Evolutionary conservation across 2,113 vertebrate genomes (phyloP), one percentile per base, ranked within the genome.

Genomic region (Cygnus buccinator): DNA sequence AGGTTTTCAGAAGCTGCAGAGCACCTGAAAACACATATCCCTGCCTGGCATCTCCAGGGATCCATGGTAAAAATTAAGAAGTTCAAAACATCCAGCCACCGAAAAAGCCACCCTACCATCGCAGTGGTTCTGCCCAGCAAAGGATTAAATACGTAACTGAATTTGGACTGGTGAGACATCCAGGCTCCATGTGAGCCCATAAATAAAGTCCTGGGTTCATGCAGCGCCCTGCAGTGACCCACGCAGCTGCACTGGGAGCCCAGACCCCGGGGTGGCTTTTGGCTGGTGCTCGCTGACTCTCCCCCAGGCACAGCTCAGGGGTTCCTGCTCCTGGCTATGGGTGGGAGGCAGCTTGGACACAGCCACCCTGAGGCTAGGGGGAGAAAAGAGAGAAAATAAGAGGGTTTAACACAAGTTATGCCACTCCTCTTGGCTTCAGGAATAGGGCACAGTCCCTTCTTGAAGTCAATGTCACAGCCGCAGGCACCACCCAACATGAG

Each of bases 1-100:
- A 92, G 86, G 35, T 86, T 90, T 94, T 94, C 86, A 93, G 73
- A 92, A 91, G 46, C 39, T 62, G 58, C n/a, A 89, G 57, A 95
- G 70, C 70, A 93, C 70, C 59, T 93, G 59, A 28, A 28, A 93
- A 89, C 15, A 66, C 66, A 82, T 65, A 87, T 76, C 37, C 13
- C 66, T 85, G 58, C 54, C 41, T 79, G 73, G 33, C 48, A 87
- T 72, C 83, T 75, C 43, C 33, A 90, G 41, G 35, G 23, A 72
- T 35, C 18, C 48, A 25, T 0, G 0, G 50, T 54, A 72, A 75
- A 92, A 90, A 50, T 6, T 16, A 87, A 73, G 35, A 66, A 22
- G 18, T 58, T 66, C 55, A 86, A 88, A 74, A 11, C 35, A 44
- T 37, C 37, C 59, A 26, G 37, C 18, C 11, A 1, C 21, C 46